These are phyloP conservation scores for Aethes cnicana DNA, from an alignment of 2,888 invertebrate species.

Conservation along the genomic window DNA sequence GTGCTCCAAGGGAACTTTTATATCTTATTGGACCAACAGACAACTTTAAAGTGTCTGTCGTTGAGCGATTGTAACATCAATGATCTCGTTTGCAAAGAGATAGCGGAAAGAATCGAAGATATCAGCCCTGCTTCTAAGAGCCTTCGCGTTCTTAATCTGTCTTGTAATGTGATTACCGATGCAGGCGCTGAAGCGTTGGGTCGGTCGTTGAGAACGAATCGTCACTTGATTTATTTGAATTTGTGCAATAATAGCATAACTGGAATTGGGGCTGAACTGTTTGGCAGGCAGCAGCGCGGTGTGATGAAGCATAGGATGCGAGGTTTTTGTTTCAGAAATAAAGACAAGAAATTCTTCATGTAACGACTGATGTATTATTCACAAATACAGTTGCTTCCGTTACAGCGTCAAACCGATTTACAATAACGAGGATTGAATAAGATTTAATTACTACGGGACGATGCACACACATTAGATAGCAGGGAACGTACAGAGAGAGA, in stretches of 20 bases:
- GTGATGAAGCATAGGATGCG: too few species aligned
- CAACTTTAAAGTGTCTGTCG: constrained; percentile 51
- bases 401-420: too few species aligned
- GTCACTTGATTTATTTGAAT: constrained; percentile 52
- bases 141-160: constrained; percentile 48
- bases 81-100: constrained; percentile 43
- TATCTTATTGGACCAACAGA: constrained; percentile 44
- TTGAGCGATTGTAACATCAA: constrained; percentile 52
- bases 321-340: too few species aligned
- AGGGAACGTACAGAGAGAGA: too few species aligned
- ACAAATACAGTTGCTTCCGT: too few species aligned
- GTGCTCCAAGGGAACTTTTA: constrained; percentile 50
- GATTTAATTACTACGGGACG: too few species aligned
- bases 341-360: too few species aligned
- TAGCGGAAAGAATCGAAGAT: constrained; percentile 42
- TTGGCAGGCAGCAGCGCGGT: too few species aligned
- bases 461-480: too few species aligned
- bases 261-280: constrained; percentile 49
- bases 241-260: constrained; percentile 53
- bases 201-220: constrained; percentile 49
- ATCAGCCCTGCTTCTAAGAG: constrained; percentile 38
- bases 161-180: constrained; percentile 53
- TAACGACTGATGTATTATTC: too few species aligned
- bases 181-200: constrained; percentile 46
- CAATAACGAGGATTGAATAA: too few species aligned